These are phyloP conservation scores for Thinocorus orbignyianus DNA, from an alignment of 2,113 vertebrate species.

Conservation along the genomic window DNA sequence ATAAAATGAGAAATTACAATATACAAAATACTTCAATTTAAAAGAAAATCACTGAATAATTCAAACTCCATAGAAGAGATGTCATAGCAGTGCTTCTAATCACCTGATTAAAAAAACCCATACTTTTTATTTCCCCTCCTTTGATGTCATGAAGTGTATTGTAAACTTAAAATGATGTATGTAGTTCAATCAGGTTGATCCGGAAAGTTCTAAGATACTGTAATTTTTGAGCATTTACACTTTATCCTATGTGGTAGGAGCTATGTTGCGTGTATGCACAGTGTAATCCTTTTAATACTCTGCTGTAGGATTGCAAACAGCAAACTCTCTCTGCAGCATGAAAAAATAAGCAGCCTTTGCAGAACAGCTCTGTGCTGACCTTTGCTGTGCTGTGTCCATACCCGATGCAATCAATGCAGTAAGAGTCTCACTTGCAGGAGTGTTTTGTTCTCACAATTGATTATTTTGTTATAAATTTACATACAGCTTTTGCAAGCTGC, in stretches of 20 bases:
- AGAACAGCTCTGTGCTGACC: not conserved
- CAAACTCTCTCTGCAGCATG: not conserved
- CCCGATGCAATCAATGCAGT: not conserved
- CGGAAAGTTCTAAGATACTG: not conserved
- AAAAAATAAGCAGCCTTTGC: not conserved
- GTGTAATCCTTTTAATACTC: not conserved
- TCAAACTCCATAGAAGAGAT: constrained; percentile 16
- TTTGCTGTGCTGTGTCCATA: not conserved
- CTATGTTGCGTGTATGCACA: not conserved
- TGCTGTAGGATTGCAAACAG: not conserved
- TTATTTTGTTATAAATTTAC: constrained; percentile 7
- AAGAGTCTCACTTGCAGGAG: not conserved
- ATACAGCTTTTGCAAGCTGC: not conserved
- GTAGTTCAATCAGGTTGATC: constrained; percentile 22
- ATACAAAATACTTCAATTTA: constrained; percentile 55
- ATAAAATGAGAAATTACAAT: constrained; percentile 44
- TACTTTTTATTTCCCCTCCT: not conserved
- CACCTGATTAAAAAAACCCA: not conserved
- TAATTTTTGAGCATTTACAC: constrained; percentile 1
- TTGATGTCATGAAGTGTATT: constrained; percentile 32
- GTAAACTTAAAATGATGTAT: constrained; percentile 30
- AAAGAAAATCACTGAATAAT: constrained; percentile 54
- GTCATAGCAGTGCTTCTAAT: constrained; percentile 19
- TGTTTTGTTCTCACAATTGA: not conserved
- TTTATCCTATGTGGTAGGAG: not conserved